A percentile compares a stretch with the other conserved stretches of the same genome.
phyloP scores from a whole-genome alignment of 2,888 invertebrate genomes.

The Pseudanteris insignis region DNA sequence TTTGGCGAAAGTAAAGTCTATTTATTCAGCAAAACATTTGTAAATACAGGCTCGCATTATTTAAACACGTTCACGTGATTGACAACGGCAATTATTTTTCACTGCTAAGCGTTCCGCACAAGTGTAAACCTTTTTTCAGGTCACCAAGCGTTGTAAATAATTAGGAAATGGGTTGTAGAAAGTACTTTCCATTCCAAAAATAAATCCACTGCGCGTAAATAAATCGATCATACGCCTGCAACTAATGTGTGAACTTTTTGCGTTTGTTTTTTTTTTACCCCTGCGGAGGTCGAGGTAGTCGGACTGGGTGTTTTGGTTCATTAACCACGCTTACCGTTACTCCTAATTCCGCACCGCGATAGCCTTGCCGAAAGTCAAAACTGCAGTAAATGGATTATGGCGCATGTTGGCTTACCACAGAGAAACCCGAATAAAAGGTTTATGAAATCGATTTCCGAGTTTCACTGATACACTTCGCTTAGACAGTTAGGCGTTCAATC shows the following conservation, averaged over 20 bases:
- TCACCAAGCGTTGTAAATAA: slow-evolving; percentile 21
- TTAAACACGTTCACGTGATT: too few relatives aligned
- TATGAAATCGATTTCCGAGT: slow-evolving; percentile 22
- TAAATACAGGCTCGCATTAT: too few relatives aligned
- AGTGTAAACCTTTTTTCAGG: slow-evolving; percentile 13
- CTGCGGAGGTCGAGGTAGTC: slow-evolving; percentile 27
- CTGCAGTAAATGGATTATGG: slow-evolving; percentile 20
- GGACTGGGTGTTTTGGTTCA: slow-evolving; percentile 48
- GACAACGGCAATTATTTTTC: too few relatives aligned
- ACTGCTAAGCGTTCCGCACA: too few relatives aligned
- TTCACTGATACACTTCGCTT: slow-evolving; percentile 36
- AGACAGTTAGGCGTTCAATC: slow-evolving; percentile 3
- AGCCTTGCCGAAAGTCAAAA: slow-evolving; percentile 40
- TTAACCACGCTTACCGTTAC: slow-evolving; percentile 50
- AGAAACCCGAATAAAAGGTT: slow-evolving; percentile 25
- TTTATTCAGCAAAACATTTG: neutral
- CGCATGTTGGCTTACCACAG: slow-evolving; percentile 10
- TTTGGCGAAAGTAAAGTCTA: neutral
- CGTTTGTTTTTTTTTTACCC: slow-evolving; percentile 30
- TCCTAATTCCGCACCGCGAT: slow-evolving; percentile 47
- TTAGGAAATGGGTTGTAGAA: slow-evolving; percentile 35
- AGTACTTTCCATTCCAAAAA: slow-evolving; percentile 30
- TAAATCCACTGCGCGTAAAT: slow-evolving; percentile 22
- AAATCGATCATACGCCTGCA: slow-evolving; percentile 16
- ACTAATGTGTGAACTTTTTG: slow-evolving; percentile 20